Evolutionary conservation across 2,888 invertebrate species (phyloP).

Genomic region (Standfussiana lucernea): DNA sequence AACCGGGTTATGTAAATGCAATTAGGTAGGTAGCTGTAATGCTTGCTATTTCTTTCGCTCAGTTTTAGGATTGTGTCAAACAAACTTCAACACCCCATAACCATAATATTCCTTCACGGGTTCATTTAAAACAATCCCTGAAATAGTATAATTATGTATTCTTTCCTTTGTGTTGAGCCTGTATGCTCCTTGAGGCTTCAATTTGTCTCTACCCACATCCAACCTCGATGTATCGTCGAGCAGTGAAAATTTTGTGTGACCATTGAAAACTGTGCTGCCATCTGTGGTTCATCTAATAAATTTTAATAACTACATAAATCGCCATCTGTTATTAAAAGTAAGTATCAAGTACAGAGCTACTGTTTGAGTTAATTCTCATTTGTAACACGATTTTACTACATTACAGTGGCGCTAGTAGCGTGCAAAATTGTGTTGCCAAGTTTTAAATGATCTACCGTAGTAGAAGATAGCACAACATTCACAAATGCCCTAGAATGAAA

Average conservation of each 20-base stretch:
- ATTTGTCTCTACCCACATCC: background rate
- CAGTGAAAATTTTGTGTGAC: background rate
- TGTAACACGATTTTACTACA: no score
- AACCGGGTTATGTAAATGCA: background rate
- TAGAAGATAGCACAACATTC: background rate
- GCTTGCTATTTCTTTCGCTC: background rate
- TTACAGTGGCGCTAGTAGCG: slow-evolving; percentile 31
- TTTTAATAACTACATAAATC: background rate
- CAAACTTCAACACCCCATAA: background rate
- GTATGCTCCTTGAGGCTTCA: background rate
- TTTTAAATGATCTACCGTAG: slow-evolving; percentile 4
- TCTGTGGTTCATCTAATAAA: background rate
- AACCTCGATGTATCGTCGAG: background rate
- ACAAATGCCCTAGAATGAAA: background rate
- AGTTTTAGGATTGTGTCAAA: background rate
- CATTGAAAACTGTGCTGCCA: slow-evolving; percentile 41
- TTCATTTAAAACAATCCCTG: background rate
- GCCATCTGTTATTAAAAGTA: slow-evolving; percentile 31
- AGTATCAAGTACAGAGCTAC: background rate
- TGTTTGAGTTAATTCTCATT: slow-evolving; percentile 14
- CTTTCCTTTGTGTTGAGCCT: background rate
- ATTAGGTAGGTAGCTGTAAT: no score
- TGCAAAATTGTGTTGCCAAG: slow-evolving; percentile 1
- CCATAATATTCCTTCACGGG: no score
- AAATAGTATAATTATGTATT: background rate